These are phyloP conservation scores for Rafetus swinhoei DNA, from an alignment of 2,113 vertebrate species.

Conservation along the genomic window DNA sequence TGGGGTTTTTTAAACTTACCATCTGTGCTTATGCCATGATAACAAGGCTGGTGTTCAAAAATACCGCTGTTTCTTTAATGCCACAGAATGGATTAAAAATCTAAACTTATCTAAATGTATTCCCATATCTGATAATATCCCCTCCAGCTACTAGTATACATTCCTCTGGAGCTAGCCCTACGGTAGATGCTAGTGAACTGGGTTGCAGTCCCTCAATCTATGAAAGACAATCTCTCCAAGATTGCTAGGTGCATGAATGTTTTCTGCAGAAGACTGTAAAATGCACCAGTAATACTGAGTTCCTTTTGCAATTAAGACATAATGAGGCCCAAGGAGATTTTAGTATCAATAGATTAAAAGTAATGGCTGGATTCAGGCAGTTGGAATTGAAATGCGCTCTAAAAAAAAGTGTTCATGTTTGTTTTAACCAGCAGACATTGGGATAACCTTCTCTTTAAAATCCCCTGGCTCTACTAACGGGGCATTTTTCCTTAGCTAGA, in stretches of 20 bases:
- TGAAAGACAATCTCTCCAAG: constrained; percentile 17
- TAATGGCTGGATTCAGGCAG: constrained; percentile 5
- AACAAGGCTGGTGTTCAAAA: constrained; percentile 33
- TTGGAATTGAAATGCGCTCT: background rate
- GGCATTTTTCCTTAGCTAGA: background rate
- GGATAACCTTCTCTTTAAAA: background rate
- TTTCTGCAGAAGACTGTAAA: constrained; percentile 17
- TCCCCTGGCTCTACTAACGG: constrained; percentile 5
- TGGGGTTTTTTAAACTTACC: constrained; percentile 38
- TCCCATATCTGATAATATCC: constrained; percentile 10
- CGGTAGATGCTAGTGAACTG: background rate
- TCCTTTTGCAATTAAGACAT: background rate
- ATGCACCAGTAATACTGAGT: constrained; percentile 2
- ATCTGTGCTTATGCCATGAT: constrained; percentile 51
- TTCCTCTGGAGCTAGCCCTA: background rate
- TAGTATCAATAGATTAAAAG: constrained; percentile 28
- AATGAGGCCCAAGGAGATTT: constrained; percentile 29
- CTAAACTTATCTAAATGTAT: background rate
- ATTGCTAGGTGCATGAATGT: constrained; percentile 41
- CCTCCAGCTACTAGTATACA: constrained; percentile 23
- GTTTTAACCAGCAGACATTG: constrained; percentile 16
- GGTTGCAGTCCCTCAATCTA: constrained; percentile 8
- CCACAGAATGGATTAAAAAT: background rate
- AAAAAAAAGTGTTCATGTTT: constrained; percentile 6
- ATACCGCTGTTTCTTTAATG: constrained; percentile 2